Conservation (phyloP, 2,113 vertebrate species). For the Empidonax alnorum region DNA sequence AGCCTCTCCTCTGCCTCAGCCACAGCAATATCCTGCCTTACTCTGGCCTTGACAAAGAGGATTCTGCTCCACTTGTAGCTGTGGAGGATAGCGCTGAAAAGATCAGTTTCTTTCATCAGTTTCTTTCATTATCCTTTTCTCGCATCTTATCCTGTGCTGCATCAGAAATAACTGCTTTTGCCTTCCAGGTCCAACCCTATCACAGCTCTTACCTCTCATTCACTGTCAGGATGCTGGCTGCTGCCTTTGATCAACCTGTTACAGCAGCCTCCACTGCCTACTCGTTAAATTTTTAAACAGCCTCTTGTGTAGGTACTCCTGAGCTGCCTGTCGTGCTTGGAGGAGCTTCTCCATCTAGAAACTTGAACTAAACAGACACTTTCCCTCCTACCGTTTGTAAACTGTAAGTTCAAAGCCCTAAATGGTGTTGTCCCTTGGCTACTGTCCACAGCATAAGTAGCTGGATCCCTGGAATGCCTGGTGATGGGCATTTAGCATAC, state of each 20-base stretch:
- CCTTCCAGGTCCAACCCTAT: constrained; percentile 20
- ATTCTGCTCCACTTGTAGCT: background rate
- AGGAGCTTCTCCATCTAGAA: constrained; percentile 10
- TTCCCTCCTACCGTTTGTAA: background rate
- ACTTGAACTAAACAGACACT: constrained; percentile 19
- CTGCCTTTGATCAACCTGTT: constrained; percentile 55
- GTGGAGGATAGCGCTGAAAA: background rate
- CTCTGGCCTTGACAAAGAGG: background rate
- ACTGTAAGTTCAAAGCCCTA: constrained; percentile 9
- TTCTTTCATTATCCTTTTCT: constrained; percentile 36
- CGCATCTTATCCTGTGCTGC: background rate
- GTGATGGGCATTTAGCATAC: background rate
- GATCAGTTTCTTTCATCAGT: constrained; percentile 43
- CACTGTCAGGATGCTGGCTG: constrained; percentile 43
- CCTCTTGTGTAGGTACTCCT: constrained; percentile 41
- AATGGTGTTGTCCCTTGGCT: background rate
- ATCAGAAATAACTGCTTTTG: constrained; percentile 48
- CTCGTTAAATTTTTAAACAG: constrained; percentile 64
- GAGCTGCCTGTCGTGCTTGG: constrained; percentile 44
- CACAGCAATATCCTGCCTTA: background rate
- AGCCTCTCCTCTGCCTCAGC: background rate
- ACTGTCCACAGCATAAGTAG: background rate
- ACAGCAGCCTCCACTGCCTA: constrained; percentile 25
- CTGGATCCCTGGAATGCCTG: background rate
- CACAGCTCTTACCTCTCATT: constrained; percentile 11